These are phyloP conservation scores for Hippocampus comes DNA, from an alignment of 2,113 vertebrate species.

Conservation along the genomic window DNA sequence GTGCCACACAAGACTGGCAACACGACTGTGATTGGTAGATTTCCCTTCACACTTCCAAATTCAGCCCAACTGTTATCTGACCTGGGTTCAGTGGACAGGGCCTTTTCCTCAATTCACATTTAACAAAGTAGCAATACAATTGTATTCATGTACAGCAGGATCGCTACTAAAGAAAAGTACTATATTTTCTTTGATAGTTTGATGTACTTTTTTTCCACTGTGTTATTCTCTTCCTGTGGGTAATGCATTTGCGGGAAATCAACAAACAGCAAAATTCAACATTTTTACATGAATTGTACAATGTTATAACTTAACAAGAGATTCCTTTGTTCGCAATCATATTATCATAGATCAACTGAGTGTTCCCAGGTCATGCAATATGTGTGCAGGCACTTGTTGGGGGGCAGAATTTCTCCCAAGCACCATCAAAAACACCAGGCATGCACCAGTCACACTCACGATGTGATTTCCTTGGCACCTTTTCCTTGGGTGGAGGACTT, in stretches of 20 bases:
- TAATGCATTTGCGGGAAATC: background rate
- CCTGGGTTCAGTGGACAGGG: conserved; percentile 22
- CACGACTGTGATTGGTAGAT: conserved; percentile 51
- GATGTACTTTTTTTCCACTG: background rate
- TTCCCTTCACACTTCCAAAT: conserved; percentile 45
- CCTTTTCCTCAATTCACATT: conserved; percentile 7
- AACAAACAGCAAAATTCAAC: background rate
- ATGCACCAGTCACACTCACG: background rate
- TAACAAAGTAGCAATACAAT: conserved; percentile 1
- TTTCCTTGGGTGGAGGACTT: background rate
- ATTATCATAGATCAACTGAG: background rate
- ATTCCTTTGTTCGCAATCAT: no score
- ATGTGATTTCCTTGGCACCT: background rate
- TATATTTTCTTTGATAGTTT: background rate
- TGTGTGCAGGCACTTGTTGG: background rate
- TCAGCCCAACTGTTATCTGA: conserved; percentile 49
- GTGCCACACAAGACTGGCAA: conserved; percentile 41
- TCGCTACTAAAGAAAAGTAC: background rate
- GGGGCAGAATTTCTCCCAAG: background rate
- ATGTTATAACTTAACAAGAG: background rate
- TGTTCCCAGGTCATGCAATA: background rate
- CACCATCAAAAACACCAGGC: background rate
- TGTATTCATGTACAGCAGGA: background rate
- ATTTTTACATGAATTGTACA: background rate
- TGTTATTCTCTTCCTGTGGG: background rate